Evolutionary conservation across 2,113 vertebrate species (phyloP).

Genomic region (Potamarius usumacintae): DNA sequence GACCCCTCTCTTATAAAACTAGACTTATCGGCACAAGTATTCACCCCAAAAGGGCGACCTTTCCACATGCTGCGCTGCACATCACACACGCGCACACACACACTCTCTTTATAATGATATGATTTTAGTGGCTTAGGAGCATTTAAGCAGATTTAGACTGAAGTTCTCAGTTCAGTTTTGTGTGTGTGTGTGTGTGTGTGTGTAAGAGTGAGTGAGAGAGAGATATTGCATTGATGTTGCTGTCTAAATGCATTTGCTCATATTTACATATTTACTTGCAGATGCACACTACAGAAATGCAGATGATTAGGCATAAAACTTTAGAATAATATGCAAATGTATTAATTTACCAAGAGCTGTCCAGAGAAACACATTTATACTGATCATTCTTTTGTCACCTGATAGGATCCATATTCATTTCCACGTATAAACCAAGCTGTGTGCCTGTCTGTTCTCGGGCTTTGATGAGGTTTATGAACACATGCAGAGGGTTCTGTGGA

Average conservation of each 20-base stretch:
- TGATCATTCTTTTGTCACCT: not conserved
- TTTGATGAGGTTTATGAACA: conserved; percentile 8
- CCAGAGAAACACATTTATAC: not conserved
- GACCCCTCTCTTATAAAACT: conserved; percentile 16
- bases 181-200: conserved; percentile 32
- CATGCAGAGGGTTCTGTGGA: not conserved
- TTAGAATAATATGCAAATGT: not conserved
- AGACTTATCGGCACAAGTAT: conserved; percentile 24
- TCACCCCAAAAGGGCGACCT: not conserved
- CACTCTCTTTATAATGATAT: conserved; percentile 21
- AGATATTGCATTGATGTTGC: not conserved
- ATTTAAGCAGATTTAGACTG: conserved; percentile 72
- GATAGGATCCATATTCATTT: conserved; percentile 8
- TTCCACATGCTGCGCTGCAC: not conserved
- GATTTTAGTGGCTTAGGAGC: conserved; percentile 60
- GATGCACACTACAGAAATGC: not conserved
- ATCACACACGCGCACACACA: conserved; percentile 38
- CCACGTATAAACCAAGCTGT: not conserved
- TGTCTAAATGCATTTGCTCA: not conserved
- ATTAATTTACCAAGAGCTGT: not conserved
- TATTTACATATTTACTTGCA: not conserved
- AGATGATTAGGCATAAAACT: not conserved
- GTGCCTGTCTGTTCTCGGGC: not conserved
- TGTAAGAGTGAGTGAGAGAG: not conserved
- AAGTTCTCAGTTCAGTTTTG: conserved; percentile 59